Base-by-base conservation (phyloP, 2,888 invertebrate genomes). In the Cordilura impudica region DNA sequence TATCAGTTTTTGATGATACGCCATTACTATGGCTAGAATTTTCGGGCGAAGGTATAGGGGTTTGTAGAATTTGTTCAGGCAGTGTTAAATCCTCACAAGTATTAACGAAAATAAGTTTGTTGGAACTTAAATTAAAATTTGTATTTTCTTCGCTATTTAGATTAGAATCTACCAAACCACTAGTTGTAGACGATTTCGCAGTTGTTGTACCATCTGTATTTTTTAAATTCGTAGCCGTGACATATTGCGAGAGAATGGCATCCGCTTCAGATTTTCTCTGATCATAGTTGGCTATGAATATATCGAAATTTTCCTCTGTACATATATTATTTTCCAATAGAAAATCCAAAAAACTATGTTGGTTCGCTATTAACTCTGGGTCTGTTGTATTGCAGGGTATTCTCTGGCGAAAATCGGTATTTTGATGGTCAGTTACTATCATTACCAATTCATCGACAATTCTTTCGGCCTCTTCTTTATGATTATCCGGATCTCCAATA, bases 401-500 rank as follows among this genome's bases (percentile, higher is more conserved):
- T 39, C 82, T 60, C 14, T 84, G 63, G 2, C 83, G 83, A 60
- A 81, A 84, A 53, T 70, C 78, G 12, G 83, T 81, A 18, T 49
- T 70, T 2, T 84, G 78, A 16, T 84, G 81, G 66, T 84, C 86
- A 2, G 86, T 83, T 1, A 87, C 84, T 31, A 87, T 84, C 21
- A 85, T 84, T 1, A 89, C 82, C 0, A 89, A 81, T 6, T 87
- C 82, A 73, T 90, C 87, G 1, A 90, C 83, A 60, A 89, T 87
- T n/a, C 61, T 73, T 16, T 85, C 84, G 1, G 90, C 90, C 54
- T 88, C 87, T 4, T 85, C 86, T 58, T 88, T 88, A 63, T 90
- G 84, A 75, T 86, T 87, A 0, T 90, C 88, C 0, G 89, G 89
- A 82, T 89, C 88, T 2, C 83, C 83, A 45, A 90, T 89, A 54